Percentiles rank a stretch among this genome's conserved stretches.
Evolutionary conservation across 2,888 invertebrate genomes (phyloP).

Genomic region (Exocentrus adspersus): DNA sequence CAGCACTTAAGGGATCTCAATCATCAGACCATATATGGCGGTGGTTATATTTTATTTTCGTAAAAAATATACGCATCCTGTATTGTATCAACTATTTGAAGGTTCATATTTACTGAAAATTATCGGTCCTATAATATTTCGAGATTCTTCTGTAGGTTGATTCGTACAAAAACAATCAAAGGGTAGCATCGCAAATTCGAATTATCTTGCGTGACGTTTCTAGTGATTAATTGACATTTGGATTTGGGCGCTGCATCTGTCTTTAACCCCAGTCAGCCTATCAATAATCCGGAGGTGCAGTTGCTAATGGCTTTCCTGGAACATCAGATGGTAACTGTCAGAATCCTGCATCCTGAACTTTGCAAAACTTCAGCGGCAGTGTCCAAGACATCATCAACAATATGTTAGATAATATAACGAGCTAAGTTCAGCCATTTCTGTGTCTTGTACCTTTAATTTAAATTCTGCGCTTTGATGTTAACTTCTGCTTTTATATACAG

Average conservation of each 20-base stretch:
- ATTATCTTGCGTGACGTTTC: background rate
- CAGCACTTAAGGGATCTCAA: background rate
- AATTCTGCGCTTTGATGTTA: too few relatives aligned
- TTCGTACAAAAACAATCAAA: too few relatives aligned
- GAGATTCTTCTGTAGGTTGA: too few relatives aligned
- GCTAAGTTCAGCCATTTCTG: too few relatives aligned
- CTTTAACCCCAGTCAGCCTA: background rate
- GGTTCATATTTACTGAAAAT: background rate
- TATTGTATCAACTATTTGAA: background rate
- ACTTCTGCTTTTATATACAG: too few relatives aligned
- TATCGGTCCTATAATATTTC: too few relatives aligned
- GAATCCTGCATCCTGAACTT: background rate
- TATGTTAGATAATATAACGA: too few relatives aligned
- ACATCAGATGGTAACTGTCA: background rate
- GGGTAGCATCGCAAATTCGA: too few relatives aligned
- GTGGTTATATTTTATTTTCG: background rate
- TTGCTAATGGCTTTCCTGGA: background rate
- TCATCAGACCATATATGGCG: background rate
- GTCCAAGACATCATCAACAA: too few relatives aligned
- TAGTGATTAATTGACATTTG: constrained; percentile 1
- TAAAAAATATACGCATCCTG: background rate
- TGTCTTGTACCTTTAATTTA: too few relatives aligned
- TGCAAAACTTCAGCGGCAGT: background rate
- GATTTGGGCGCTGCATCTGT: background rate
- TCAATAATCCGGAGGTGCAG: background rate